Evolutionary conservation across 2,113 vertebrate species (phyloP), one percentile per base, ranked within the genome.

Genomic region (Pelmatolapia mariae): DNA sequence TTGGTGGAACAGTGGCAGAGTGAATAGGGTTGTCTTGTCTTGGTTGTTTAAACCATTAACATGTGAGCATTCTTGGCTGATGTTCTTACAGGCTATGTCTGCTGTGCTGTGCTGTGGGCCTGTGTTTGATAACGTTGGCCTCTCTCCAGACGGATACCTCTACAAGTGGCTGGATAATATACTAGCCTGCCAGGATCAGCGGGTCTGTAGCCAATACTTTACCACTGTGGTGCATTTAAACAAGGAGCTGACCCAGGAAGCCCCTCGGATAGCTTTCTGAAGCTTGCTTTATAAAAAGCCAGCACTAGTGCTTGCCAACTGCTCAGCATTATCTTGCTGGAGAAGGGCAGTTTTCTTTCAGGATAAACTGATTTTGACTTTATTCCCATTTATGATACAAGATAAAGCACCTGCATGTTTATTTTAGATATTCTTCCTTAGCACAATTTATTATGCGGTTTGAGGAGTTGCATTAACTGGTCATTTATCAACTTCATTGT

Each of bases 141-240:
- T 99, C 80, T 99, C 98, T 82, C 97, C 98, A 11, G 98, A 99
- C 2, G 99, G 98, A 13, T 99, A 99, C 96, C 98, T 99, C 13
- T 99, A 99, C 91, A 99, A 99, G 93, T 99, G 99, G 99, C 97
- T 99, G 76, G 98, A 99, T 96, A 99, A 99, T 86, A 99, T 99
- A 92, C 94, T 99, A 38, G 98, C 97, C 94, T 99, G 98, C 93
- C 98, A 99, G 93, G 98, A 99, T 95, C 96, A 98, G 95, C 96
- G 98, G 87, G 99, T 94, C 91, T 73, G 94, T 92, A 66, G 40
- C 87, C 80, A 89, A 57, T 59, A 38, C 66, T 90, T 89, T 54
- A 84, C 63, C 85, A 68, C 79, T 3, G 38, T 12, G 43, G 18
- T 88, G 87, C 83, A 81, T 91, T 94, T 73, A 89, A 91, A 92